Evolutionary conservation across 35 echinoderm and acorn worm species (phyloP), one percentile per base, ranked within the genome.

Genomic region (Ptychodera flava): DNA sequence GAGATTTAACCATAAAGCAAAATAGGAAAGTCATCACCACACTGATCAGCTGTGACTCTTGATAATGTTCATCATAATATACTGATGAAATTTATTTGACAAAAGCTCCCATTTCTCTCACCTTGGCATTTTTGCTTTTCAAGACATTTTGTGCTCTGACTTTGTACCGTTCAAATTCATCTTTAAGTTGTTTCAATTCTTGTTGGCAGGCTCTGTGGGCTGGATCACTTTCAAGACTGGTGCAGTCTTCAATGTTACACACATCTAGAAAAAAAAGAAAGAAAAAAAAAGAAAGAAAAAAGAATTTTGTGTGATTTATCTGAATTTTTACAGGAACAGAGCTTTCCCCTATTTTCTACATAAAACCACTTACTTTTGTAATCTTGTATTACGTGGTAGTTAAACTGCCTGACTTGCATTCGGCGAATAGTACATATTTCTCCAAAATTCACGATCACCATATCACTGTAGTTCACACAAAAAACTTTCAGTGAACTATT

Each of bases 101-200:
- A n/a, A n/a, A n/a, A n/a, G n/a, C n/a, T n/a, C n/a, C n/a, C n/a
- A n/a, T n/a, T n/a, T n/a, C n/a, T n/a, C 84, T 86, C 36, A 97
- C 95, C 95, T 88, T 97, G 29, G 87, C 87, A 85, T 93, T 92
- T 83, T 90, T 94, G 78, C 92, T 97, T 76, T 94, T 97, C 15
- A 97, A 84, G 32, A 97, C 95, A 29, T 80, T 87, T 36, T 94
- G 92, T 0, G 95, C 95, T 31, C 95, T 89, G 0, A 90, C 31
- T 82, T 97, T 97, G 79, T 97, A 97, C 29, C 92, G 16, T 79
- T 97, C 95, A 97, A 97, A 97, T 86, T 97, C 95, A 29, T 97
- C 95, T 36, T 97, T 97, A 22, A 97, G 82, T 45, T 92, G 90
- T 80, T 92, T 97, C 80, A 97, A 82, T 77, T 97, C 95, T 34